Base-by-base conservation (phyloP, 2,888 invertebrate species). In the Leucophenga maculata region DNA sequence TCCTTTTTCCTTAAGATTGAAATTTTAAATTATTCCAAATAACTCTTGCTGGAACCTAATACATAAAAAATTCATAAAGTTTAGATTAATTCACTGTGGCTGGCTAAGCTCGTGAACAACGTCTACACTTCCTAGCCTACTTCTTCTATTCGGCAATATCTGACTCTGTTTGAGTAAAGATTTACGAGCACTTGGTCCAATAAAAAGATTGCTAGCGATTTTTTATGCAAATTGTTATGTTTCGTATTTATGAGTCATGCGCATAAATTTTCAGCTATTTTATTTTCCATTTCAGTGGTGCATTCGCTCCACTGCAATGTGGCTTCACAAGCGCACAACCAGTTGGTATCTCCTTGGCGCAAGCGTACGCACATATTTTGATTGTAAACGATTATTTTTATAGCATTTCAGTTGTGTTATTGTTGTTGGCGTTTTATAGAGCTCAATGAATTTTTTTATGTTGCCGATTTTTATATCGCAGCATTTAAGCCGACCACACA, bases 181-280 rank as follows among this genome's bases (percentile, higher is more conserved):
- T 86, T 86, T 86, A 87, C 85, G 87, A 85, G 83, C 81, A 74
- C 76, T 77, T 77, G 79, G 84, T 77, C 85, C 86, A 86, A 86
- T 86, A 87, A 87, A 86, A 87, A 87, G 87, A 86, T 86, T 87
- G 88, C 85, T 76, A 86, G 78, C 83, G 86, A 86, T 86, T 85
- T 87, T 85, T 85, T 87, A 87, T 85, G 86, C 85, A 87, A 87
- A 87, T 87, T 84, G 83, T 85, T 86, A 78, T 79, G 78, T 80
- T 26, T 78, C 79, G 78, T 80, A 78, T 73, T 67, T 69, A 74
- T 84, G 84, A 84, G 72, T 83, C 84, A 82, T 77, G 76, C 73
- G 73, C 77, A 76, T 75, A 77, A 70, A 69, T 74, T 72, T 57
- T 22, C n/a, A n/a, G 18, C 22, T 26, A 26, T 31, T 57, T 26